Percentiles rank a stretch among this genome's conserved stretches.
Evolutionary conservation across 2,797 vertebrate genomes (phyloP).

Genomic region (Sparus aurata): DNA sequence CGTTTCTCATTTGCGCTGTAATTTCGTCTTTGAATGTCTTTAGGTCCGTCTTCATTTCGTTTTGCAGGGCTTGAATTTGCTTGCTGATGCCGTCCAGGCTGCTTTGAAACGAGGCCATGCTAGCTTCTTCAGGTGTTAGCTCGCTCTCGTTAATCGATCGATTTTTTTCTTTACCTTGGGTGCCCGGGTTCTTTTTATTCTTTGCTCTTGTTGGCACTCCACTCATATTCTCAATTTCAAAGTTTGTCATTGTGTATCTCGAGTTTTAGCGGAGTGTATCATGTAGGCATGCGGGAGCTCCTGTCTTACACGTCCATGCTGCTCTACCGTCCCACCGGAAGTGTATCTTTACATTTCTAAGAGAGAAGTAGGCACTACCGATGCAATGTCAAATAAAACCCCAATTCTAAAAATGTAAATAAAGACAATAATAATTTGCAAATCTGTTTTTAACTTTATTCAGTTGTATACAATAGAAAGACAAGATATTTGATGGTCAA

Average conservation of each 20-base stretch:
- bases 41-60: not conserved
- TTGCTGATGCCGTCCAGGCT: constrained; percentile 13
- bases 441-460: too few relatives aligned
- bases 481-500: too few relatives aligned
- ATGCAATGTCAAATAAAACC: not conserved
- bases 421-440: too few relatives aligned
- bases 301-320: too few relatives aligned
- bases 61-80: constrained; percentile 11
- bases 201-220: not conserved
- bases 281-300: too few relatives aligned
- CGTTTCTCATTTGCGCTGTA: not conserved
- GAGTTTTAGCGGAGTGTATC: too few relatives aligned
- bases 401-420: too few relatives aligned
- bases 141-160: not conserved
- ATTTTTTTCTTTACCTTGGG: not conserved
- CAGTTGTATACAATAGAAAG: too few relatives aligned
- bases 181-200: not conserved
- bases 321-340: too few relatives aligned
- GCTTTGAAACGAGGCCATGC: not conserved
- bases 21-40: constrained; percentile 17
- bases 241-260: too few relatives aligned
- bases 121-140: constrained; percentile 9
- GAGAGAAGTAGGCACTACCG: not conserved
- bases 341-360: not conserved
- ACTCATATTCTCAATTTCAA: not conserved